Base-by-base conservation (phyloP, 2,888 invertebrate genomes). In the Dryomyza anilis region DNA sequence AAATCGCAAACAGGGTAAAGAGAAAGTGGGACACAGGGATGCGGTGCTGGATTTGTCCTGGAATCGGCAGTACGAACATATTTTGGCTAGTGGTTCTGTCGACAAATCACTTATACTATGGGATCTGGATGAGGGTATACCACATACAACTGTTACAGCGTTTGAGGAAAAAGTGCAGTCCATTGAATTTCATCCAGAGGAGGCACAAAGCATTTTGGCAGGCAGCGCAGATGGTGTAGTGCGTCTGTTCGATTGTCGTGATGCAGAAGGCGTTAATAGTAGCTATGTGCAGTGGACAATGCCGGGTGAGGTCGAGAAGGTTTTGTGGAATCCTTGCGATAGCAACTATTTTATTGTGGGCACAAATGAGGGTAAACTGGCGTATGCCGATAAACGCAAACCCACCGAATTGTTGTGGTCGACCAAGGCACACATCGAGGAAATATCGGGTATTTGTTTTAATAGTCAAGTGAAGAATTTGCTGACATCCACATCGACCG, bases 1-100 rank as follows among this genome's bases (percentile, higher is more conserved):
- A 2, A 91, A 86, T 76, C 91, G 89, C 75, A 93, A 90, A 81
- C 91, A 89, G 73, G 89, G 89, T 70, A 88, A 87, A 36, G 87
- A 87, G 74, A 84, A 87, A 19, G 80, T 86, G 43, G 95, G 96
- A 0, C 98, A 98, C 79, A 91, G 86, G 66, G 94, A 96, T 81
- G 95, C 98, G 21, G 96, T 98, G 0, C 84, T 98, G 12, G 93
- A 93, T 80, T 81, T 98, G 10, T 90, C 95, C 0, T 98, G 98
- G 97, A 98, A 98, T 83, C 86, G 84, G 66, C 88, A 89, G 73
- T 84, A 39, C 77, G 91, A 92, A 30, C 95, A 97, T 79, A 89
- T 97, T 33, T 79, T 98, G 69, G 96, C 96, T 0, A 96, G 96
- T 83, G 96, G 92, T 0, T 97, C 96, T 0, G 97, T 94, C 0